Percentiles rank a stretch among this genome's conserved stretches.
These are phyloP conservation scores for Apotomis capreana DNA, from an alignment of 2,888 invertebrate genomes.

Conservation along the genomic window DNA sequence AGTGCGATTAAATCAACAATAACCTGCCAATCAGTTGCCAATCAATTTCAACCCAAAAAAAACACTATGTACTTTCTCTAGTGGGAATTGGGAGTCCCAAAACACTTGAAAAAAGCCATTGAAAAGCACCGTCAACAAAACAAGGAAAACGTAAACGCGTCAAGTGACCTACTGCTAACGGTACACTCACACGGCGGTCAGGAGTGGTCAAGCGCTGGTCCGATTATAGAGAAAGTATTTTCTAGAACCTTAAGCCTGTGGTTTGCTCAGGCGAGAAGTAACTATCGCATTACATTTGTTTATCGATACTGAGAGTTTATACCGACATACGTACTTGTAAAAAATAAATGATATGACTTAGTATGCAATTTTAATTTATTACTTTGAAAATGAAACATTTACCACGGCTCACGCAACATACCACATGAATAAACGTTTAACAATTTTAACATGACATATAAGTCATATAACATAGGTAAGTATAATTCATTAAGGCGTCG, in stretches of 20 bases:
- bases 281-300: too few relatives aligned
- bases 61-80: constrained; percentile 35
- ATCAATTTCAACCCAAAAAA: constrained; percentile 26
- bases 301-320: too few relatives aligned
- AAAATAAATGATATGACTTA: too few relatives aligned
- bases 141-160: constrained; percentile 38
- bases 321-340: too few relatives aligned
- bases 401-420: too few relatives aligned
- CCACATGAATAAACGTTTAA: too few relatives aligned
- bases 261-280: too few relatives aligned
- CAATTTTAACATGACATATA: too few relatives aligned
- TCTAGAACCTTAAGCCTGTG: not conserved
- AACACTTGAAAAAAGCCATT: constrained; percentile 22
- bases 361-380: too few relatives aligned
- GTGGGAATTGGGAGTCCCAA: constrained; percentile 22
- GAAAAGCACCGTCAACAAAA: constrained; percentile 34
- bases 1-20: constrained; percentile 27
- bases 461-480: too few relatives aligned
- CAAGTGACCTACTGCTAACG: constrained; percentile 72
- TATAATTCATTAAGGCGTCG: too few relatives aligned
- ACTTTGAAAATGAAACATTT: too few relatives aligned
- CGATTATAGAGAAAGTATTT: constrained; percentile 32
- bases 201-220: constrained; percentile 44
- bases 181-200: constrained; percentile 67
- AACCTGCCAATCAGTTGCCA: constrained; percentile 11